Conservation (phyloP, 2,797 vertebrate species). For the Sebastiscus albofasciatus region DNA sequence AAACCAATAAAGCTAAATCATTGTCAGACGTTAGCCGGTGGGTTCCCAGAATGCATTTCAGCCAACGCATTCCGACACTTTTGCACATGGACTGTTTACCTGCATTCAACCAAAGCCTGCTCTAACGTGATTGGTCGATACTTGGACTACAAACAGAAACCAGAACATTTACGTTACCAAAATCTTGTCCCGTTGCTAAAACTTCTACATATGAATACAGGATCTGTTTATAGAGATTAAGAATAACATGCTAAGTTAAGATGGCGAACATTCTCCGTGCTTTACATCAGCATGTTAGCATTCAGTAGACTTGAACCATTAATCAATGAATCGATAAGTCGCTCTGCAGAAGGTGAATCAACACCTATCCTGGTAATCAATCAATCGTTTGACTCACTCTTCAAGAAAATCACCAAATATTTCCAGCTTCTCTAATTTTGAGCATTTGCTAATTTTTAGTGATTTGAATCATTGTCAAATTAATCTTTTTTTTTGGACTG, state of each 20-base stretch:
- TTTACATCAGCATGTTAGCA: background rate
- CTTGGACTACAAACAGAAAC: too few species aligned
- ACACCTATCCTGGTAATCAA: background rate
- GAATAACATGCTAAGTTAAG: background rate
- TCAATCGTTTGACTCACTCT: too few species aligned
- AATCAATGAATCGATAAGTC: background rate
- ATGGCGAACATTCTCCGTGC: background rate
- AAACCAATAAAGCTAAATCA: too few species aligned
- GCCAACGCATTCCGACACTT: too few species aligned
- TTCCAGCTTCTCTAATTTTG: background rate
- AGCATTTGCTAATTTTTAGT: background rate
- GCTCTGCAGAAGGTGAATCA: background rate
- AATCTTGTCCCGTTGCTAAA: too few species aligned
- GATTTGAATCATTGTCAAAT: background rate
- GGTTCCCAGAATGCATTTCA: too few species aligned
- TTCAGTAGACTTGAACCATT: background rate
- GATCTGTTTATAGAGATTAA: background rate
- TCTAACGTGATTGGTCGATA: too few species aligned
- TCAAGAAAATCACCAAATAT: background rate
- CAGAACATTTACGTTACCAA: too few species aligned
- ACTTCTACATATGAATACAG: background rate
- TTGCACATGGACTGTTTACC: too few species aligned
- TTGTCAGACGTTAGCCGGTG: too few species aligned
- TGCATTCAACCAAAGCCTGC: too few species aligned
- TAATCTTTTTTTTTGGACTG: background rate